Percentiles rank a stretch among this genome's conserved stretches.
Conservation (phyloP, 1,140 invertebrate genomes). For the Meloidogyne floridensis region DNA sequence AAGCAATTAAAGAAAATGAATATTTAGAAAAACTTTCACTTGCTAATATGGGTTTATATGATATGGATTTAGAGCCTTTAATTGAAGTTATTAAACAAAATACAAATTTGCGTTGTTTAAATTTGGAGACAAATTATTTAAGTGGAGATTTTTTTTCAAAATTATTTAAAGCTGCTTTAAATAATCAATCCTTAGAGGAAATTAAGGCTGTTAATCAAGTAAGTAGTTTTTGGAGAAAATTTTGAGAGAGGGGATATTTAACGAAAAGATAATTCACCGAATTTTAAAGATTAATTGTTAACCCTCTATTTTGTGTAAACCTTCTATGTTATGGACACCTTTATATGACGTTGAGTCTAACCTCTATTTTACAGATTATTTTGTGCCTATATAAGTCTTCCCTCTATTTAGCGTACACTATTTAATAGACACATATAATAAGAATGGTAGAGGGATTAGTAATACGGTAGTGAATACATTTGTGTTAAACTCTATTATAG, state of each 20-base stretch:
- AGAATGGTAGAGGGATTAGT: not conserved
- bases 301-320: no score
- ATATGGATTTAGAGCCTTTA: conserved; percentile 67
- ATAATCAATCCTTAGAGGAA: conserved; percentile 61
- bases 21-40: conserved; percentile 67
- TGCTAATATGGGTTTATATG: conserved; percentile 68
- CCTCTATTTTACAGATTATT: no score
- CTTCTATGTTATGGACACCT: no score
- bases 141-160: conserved; percentile 65
- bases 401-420: no score
- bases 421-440: no score
- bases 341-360: no score
- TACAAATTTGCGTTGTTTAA: conserved; percentile 67
- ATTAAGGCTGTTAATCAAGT: conserved; percentile 66
- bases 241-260: not conserved
- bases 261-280: no score
- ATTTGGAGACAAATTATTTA: conserved; percentile 70
- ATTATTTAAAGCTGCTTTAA: conserved; percentile 60
- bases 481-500: not conserved
- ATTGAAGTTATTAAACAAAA: conserved; percentile 67
- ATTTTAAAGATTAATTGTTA: no score
- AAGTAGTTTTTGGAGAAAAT: not conserved
- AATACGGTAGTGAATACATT: not conserved
- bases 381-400: no score
- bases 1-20: conserved; percentile 68